Conservation (phyloP, 2,113 vertebrate species). For the Campylomormyrus numenius region DNA sequence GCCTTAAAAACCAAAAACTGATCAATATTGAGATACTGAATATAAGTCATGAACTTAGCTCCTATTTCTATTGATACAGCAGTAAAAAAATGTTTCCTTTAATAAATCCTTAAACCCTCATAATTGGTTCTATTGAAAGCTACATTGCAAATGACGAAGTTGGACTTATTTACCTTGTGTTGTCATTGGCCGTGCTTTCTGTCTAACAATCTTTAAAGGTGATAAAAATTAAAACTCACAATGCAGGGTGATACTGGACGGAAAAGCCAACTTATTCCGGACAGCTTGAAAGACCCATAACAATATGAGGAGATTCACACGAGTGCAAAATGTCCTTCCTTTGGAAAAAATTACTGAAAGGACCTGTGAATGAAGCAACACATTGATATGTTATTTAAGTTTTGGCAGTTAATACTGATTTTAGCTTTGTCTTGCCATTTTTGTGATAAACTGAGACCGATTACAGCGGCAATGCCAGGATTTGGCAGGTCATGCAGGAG, state of each 20-base stretch:
- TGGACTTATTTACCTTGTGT: conserved; percentile 1
- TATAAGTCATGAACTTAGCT: background rate
- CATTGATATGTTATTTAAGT: background rate
- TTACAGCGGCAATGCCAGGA: background rate
- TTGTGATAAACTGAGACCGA: background rate
- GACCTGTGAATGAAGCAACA: background rate
- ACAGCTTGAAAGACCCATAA: background rate
- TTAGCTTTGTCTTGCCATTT: background rate
- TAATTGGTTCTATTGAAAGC: background rate
- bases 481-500: background rate
- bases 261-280: no score
- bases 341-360: background rate
- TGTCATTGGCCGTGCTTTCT: background rate
- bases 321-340: background rate
- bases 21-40: background rate
- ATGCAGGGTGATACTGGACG: background rate
- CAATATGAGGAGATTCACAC: background rate
- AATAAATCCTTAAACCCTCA: conserved; percentile 5
- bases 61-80: background rate
- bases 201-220: background rate
- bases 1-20: background rate
- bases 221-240: background rate
- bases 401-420: background rate
- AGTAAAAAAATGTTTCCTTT: background rate
- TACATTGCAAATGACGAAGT: background rate